Evolutionary conservation across 1,140 invertebrate genomes (phyloP).

Genomic region (Pomacea maculata): DNA sequence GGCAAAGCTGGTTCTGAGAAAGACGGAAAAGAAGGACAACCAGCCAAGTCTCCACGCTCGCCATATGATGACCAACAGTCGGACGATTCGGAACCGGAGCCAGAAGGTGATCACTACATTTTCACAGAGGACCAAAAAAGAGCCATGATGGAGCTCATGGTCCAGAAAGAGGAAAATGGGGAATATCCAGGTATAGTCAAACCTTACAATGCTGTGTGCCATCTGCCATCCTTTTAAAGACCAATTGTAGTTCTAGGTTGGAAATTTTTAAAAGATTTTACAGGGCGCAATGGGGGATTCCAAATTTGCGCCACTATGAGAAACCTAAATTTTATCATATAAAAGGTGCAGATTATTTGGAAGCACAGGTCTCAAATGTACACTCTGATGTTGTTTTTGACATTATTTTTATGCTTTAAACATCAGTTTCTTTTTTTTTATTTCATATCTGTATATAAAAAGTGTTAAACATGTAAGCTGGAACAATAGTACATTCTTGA

Average conservation of each 20-base stretch:
- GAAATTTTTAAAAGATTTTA: too few relatives aligned
- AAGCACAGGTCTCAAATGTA: too few relatives aligned
- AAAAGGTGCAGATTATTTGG: background rate
- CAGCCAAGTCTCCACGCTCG: background rate
- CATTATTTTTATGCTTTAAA: too few relatives aligned
- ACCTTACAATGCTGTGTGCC: background rate
- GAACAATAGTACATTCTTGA: too few relatives aligned
- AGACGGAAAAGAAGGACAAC: background rate
- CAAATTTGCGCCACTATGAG: too few relatives aligned
- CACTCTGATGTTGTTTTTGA: too few relatives aligned
- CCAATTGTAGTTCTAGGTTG: background rate
- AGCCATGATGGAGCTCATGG: conserved; percentile 53
- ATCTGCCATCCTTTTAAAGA: background rate
- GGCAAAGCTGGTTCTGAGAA: background rate
- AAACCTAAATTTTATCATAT: background rate
- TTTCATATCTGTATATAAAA: too few relatives aligned
- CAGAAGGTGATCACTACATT: conserved; percentile 51
- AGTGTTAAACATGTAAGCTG: too few relatives aligned
- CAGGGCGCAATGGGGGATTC: too few relatives aligned
- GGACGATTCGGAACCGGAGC: conserved; percentile 46
- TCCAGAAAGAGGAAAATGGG: conserved; percentile 37
- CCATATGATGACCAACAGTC: conserved; percentile 33
- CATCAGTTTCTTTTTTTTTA: too few relatives aligned
- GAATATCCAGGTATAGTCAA: conserved; percentile 26
- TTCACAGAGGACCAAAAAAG: conserved; percentile 57